phyloP scores from a whole-genome alignment of 1,140 invertebrate species.

The Pomacea maculata region DNA sequence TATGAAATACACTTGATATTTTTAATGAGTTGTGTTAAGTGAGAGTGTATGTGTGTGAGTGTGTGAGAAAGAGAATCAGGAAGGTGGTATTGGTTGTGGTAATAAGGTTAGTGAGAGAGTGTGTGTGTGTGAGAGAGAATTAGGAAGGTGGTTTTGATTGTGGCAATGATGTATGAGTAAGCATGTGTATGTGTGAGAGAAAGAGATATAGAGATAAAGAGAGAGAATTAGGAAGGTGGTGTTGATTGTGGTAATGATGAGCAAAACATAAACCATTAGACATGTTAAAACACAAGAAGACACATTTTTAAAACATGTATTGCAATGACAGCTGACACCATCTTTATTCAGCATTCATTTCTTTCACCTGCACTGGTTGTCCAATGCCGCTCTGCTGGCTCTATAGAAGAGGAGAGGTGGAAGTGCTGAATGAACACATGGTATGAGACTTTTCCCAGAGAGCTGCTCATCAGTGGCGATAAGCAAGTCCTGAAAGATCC shows the following conservation, averaged over 20 bases:
- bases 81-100: neutral
- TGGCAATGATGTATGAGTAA: neutral
- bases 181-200: neutral
- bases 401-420: no score
- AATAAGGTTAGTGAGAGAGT: neutral
- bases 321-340: neutral
- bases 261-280: neutral
- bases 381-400: no score
- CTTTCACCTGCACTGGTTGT: no score
- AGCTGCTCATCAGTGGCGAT: no score
- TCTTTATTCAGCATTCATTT: neutral
- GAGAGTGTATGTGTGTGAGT: neutral
- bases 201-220: neutral
- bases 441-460: no score
- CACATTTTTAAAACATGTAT: neutral
- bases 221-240: neutral
- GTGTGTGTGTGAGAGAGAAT: neutral
- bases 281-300: neutral
- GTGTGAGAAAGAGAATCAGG: neutral
- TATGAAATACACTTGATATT: neutral
- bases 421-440: no score
- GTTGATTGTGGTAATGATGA: neutral
- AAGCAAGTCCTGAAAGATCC: no score
- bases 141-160: neutral
- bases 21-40: neutral